phyloP scores from a whole-genome alignment of 1,140 invertebrate genomes.

The Macrosteles quadrilineatus region DNA sequence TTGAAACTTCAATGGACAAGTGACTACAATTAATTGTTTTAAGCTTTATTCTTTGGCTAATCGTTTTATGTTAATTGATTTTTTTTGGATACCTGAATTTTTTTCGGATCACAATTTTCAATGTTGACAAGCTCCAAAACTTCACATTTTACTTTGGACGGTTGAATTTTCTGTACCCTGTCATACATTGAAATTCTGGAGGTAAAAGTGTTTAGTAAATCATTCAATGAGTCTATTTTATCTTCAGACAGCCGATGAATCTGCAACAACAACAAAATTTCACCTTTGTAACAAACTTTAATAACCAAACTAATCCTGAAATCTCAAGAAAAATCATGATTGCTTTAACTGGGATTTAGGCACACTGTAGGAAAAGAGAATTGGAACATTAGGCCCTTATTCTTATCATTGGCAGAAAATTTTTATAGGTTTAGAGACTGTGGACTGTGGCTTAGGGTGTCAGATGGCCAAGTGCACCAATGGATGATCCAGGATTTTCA shows the following conservation, averaged over 20 bases:
- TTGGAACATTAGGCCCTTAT: too few species aligned
- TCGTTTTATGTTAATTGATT: too few species aligned
- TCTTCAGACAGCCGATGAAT: neutral
- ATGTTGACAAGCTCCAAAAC: slow-evolving; percentile 24
- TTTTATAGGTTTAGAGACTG: too few species aligned
- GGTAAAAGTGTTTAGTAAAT: neutral
- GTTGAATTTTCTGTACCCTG: slow-evolving; percentile 8
- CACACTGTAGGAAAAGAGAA: too few species aligned
- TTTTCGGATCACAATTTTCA: slow-evolving; percentile 6
- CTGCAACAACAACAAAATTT: neutral
- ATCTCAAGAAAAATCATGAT: too few species aligned
- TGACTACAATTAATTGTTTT: neutral
- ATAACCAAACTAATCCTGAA: neutral
- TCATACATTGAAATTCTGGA: neutral
- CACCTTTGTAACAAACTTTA: neutral
- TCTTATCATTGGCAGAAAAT: too few species aligned
- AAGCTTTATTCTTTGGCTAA: neutral
- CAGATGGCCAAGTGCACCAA: too few species aligned
- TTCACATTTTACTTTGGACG: slow-evolving; percentile 22
- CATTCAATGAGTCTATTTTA: neutral
- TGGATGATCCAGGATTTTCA: too few species aligned
- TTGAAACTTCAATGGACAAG: too few species aligned
- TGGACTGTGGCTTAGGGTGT: too few species aligned
- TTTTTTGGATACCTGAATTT: slow-evolving; percentile 18
- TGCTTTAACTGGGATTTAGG: too few species aligned